Evolutionary conservation across 2,113 vertebrate species (phyloP), one percentile per base, ranked within the genome.

Genomic region (Sclerurus mexicanus): DNA sequence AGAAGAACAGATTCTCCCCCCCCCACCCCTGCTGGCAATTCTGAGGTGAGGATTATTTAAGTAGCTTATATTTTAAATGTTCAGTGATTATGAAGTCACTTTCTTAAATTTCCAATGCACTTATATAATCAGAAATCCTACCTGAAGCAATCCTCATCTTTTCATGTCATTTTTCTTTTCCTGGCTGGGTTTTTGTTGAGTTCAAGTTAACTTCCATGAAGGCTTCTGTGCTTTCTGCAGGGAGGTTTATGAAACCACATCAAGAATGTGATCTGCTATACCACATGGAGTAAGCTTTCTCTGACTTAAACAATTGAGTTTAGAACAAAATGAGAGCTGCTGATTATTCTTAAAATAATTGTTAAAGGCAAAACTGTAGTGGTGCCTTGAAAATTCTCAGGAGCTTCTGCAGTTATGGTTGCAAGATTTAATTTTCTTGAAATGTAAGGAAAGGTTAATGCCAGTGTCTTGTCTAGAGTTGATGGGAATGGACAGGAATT

Each of bases 51-150:
- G 58, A 85, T 79, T 60, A 42, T 85, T 86, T 85, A 95, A 94
- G 50, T 87, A 87, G 93, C 53, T 96, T 89, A 14, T 83, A 46
- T 89, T 85, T 94, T 93, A 94, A 93, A 80, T 27, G 11, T 64
- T 75, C 44, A 83, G 19, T 63, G 69, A 44, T 81, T 62, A 76
- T 85, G 58, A 82, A 87, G 53, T 78, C 24, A 76, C 22, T 89
- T 89, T 76, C 56, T 84, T 85, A 35, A 66, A 31, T 60, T 89
- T 91, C 25, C 28, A 83, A 37, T 40, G 44, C 55, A 74, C 3
- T 82, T 95, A 37, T 23, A 13, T 85, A 82, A 58, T 62, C 8
- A 12, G 17, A 14, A 89, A 42, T 93, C 24, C 46, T 83, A n/a
- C 33, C 53, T 69, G 14, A 76, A 33, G 60, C 27, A 62, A 1